phyloP scores from a whole-genome alignment of 92 coral and sea anemone genomes.

The Porites lobata region DNA sequence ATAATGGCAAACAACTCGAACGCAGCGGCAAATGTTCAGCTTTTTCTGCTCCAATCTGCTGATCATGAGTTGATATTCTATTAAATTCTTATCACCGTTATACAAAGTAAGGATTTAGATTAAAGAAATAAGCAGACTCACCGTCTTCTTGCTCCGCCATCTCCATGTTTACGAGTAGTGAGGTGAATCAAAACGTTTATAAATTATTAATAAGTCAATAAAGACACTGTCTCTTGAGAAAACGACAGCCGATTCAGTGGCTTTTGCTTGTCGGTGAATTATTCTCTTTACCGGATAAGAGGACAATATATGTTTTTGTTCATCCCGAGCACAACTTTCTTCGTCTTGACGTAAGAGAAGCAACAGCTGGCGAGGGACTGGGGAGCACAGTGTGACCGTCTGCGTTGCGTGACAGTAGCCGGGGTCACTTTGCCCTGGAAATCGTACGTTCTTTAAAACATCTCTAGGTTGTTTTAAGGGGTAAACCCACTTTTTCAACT shows the following conservation, averaged over 20 bases:
- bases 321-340: not conserved
- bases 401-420: slow-evolving; percentile 10
- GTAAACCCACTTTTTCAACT: too few relatives aligned
- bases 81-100: too few relatives aligned
- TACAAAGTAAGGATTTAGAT: not conserved
- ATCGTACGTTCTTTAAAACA: too few relatives aligned
- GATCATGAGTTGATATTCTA: too few relatives aligned
- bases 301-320: not conserved
- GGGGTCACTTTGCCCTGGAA: too few relatives aligned
- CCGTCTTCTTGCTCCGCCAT: slow-evolving; percentile 51
- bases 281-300: too few relatives aligned
- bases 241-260: not conserved
- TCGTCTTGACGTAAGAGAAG: too few relatives aligned
- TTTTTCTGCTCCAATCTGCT: too few relatives aligned
- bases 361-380: not conserved
- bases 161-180: not conserved
- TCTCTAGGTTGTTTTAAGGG: too few relatives aligned
- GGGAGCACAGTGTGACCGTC: not conserved
- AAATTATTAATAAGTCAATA: slow-evolving; percentile 24
- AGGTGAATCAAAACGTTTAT: not conserved
- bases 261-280: not conserved
- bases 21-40: too few relatives aligned
- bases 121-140: not conserved
- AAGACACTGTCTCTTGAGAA: slow-evolving; percentile 2
- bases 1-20: too few relatives aligned